These are phyloP conservation scores for Melanerpes aurifrons DNA, from an alignment of 2,113 vertebrate genomes.

Conservation along the genomic window DNA sequence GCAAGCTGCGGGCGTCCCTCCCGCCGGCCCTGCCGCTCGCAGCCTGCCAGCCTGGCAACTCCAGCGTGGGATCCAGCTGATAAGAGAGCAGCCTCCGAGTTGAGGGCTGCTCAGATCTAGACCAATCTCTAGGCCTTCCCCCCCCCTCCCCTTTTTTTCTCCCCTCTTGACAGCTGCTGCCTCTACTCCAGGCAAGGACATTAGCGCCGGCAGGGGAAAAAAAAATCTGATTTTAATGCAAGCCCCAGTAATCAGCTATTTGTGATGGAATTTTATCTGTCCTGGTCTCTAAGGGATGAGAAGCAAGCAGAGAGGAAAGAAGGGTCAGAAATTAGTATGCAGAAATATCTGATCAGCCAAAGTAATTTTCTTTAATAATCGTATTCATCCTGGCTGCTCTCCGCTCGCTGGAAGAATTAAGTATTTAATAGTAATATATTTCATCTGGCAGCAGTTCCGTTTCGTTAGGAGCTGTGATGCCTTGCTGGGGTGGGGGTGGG, in stretches of 20 bases:
- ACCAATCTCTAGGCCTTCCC: constrained; percentile 42
- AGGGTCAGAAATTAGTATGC: constrained; percentile 92
- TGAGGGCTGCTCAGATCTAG: constrained; percentile 50
- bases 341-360: constrained; percentile 93
- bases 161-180: constrained; percentile 58
- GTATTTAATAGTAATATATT: constrained; percentile 92
- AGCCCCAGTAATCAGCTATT: constrained; percentile 86
- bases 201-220: constrained; percentile 49
- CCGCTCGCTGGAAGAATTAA: constrained; percentile 89
- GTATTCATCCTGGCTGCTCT: constrained; percentile 90
- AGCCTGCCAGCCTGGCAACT: background rate
- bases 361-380: constrained; percentile 93
- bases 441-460: constrained; percentile 87
- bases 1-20: background rate
- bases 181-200: constrained; percentile 79
- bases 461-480: constrained; percentile 84
- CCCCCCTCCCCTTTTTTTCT: background rate
- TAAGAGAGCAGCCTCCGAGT: constrained; percentile 6
- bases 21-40: fast-evolving
- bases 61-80: background rate
- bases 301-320: constrained; percentile 84
- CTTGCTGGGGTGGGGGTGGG: constrained; percentile 71
- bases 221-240: constrained; percentile 83
- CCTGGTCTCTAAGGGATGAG: constrained; percentile 84
- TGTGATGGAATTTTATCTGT: constrained; percentile 90